phyloP scores from a whole-genome alignment of 2,797 vertebrate species.

The Typhlichthys eigenmanni region DNA sequence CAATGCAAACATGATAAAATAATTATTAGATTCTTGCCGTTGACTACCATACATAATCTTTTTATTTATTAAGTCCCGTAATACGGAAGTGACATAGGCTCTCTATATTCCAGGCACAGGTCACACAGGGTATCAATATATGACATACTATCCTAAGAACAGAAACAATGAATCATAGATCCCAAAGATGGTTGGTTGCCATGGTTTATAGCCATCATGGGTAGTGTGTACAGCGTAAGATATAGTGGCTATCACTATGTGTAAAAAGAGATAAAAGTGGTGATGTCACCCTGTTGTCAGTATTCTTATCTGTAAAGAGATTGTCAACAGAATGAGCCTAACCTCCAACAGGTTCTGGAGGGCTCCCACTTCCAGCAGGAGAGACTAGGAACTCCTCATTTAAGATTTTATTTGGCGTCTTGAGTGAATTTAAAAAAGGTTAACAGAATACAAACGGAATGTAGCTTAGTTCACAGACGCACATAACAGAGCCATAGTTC shows the following conservation, averaged over 20 bases:
- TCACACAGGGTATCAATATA: too few species aligned
- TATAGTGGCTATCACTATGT: neutral
- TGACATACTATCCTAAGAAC: too few species aligned
- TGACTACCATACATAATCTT: too few species aligned
- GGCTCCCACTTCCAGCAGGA: neutral
- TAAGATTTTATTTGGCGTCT: neutral
- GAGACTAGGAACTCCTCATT: neutral
- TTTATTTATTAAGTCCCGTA: too few species aligned
- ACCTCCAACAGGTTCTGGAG: neutral
- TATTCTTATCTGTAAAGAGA: neutral
- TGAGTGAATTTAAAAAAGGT: neutral
- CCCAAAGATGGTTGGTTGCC: too few species aligned
- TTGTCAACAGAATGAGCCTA: neutral
- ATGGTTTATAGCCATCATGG: too few species aligned
- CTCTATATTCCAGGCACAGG: too few species aligned
- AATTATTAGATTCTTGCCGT: too few species aligned
- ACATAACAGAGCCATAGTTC: neutral
- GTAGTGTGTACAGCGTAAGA: neutral
- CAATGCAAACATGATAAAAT: too few species aligned
- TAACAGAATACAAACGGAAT: neutral
- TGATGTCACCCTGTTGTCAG: too few species aligned
- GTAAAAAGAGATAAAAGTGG: neutral
- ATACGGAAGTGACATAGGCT: too few species aligned
- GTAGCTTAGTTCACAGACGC: too few species aligned
- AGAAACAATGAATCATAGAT: slow-evolving; percentile 7